Conservation (phyloP, 1,140 invertebrate genomes). For the Stratiolaelaps scimitus region DNA sequence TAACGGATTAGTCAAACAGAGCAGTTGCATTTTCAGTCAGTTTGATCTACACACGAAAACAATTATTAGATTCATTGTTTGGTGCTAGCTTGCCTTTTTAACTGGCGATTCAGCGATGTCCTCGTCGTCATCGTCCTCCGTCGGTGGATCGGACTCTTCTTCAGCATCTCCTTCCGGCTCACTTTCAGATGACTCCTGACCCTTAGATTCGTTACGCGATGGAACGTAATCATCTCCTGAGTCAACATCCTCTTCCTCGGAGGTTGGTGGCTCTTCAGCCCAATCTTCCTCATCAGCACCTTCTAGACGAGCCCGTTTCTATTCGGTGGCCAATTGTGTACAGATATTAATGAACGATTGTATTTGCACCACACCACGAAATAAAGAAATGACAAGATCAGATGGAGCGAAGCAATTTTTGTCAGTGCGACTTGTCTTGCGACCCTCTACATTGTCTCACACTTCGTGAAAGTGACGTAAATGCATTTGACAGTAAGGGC, state of each 20-base stretch:
- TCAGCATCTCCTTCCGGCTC: background rate
- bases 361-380: too few species aligned
- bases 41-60: background rate
- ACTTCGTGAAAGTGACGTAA: too few species aligned
- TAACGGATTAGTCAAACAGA: background rate
- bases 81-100: conserved; percentile 6
- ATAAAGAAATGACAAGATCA: too few species aligned
- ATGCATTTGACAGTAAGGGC: too few species aligned
- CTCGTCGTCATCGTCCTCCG: background rate
- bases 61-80: background rate
- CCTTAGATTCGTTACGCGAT: background rate
- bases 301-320: conserved; percentile 10
- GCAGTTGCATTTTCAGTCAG: background rate
- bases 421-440: too few species aligned
- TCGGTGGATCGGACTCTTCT: background rate
- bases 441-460: too few species aligned
- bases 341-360: too few species aligned
- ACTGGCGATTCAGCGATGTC: conserved; percentile 7
- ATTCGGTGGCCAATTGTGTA: too few species aligned
- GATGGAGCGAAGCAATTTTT: too few species aligned
- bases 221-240: conserved; percentile 18
- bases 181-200: background rate
- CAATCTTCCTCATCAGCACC: background rate
- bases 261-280: background rate
- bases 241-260: conserved; percentile 9